Evolutionary conservation across 2,797 vertebrate genomes (phyloP), one percentile per base, ranked within the genome.

Genomic region (Distichodus sexfasciatus): DNA sequence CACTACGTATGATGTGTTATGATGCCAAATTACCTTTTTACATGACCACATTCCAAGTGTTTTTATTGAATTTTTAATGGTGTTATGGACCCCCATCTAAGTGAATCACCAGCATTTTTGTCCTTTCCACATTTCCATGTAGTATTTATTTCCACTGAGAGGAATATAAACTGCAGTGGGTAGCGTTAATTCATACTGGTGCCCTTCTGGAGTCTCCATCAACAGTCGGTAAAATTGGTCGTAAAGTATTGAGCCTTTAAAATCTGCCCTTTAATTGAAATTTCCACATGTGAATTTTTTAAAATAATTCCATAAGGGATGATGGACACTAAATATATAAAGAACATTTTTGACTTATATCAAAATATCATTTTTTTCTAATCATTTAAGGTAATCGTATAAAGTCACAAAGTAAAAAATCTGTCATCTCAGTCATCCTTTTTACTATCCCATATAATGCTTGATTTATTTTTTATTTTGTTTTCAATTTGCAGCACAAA

Each of bases 111-210:
- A 33, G 14, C n/a, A 46, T 53, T 31, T 23, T 9, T n/a, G 12
- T 17, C 21, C 8, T 2, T 31, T 50, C 38, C 3, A 40, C 11
- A 15, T 58, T 54, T 10, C 19, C 3, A 4, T 7, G 4, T 48
- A 65, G 50, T 28, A 59, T 72, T 59, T 66, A 15, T 59, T 65
- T 65, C 24, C 50, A 19, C 14, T 62, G 21, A 36, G 24, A 8
- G 5, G 35, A 62, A n/a, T n/a, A n/a, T n/a, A n/a, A n/a, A n/a
- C n/a, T n/a, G n/a, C n/a, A n/a, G n/a, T n/a, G n/a, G n/a, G n/a
- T n/a, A n/a, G n/a, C n/a, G n/a, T n/a, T n/a, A n/a, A n/a, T n/a
- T n/a, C n/a, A n/a, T n/a, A n/a, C n/a, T n/a, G n/a, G n/a, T n/a
- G n/a, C n/a, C n/a, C n/a, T n/a, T n/a, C n/a, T n/a, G n/a, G n/a